These are phyloP conservation scores for Limanda limanda DNA, from an alignment of 2,113 vertebrate species.

Conservation along the genomic window DNA sequence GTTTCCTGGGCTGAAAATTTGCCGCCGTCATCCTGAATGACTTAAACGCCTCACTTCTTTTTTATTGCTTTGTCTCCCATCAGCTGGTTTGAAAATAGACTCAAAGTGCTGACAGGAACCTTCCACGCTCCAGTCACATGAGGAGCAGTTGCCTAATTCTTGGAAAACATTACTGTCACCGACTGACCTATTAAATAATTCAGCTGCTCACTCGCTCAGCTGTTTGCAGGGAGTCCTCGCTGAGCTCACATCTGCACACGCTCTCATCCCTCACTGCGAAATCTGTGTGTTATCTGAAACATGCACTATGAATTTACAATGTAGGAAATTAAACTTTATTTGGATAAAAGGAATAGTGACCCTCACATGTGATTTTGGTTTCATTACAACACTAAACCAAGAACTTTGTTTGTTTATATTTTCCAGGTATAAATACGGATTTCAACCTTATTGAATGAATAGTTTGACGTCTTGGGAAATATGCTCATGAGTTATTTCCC, in stretches of 20 bases:
- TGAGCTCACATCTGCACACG: not conserved
- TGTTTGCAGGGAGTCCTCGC: not conserved
- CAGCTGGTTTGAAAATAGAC: not conserved
- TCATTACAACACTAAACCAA: not conserved
- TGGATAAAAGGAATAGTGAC: not conserved
- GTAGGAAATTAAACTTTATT: not conserved
- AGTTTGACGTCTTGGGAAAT: no score
- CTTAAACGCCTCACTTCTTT: not conserved
- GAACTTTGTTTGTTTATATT: no score
- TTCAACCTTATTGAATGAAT: no score
- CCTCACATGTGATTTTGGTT: not conserved
- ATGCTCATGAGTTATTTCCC: no score
- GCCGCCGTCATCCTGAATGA: not conserved
- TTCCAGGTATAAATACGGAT: no score
- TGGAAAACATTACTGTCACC: not conserved
- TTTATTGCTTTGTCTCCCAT: not conserved
- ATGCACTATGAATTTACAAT: no score
- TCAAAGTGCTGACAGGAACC: conserved; percentile 4
- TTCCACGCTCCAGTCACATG: not conserved
- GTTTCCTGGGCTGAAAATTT: not conserved
- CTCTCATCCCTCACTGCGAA: no score
- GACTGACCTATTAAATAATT: not conserved
- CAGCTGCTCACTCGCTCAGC: not conserved
- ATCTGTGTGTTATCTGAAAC: no score
- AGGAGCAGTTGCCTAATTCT: not conserved